Evolutionary conservation across 2,797 vertebrate genomes (phyloP), one percentile per base, ranked within the genome.

Genomic region (Erethizon dorsatum): DNA sequence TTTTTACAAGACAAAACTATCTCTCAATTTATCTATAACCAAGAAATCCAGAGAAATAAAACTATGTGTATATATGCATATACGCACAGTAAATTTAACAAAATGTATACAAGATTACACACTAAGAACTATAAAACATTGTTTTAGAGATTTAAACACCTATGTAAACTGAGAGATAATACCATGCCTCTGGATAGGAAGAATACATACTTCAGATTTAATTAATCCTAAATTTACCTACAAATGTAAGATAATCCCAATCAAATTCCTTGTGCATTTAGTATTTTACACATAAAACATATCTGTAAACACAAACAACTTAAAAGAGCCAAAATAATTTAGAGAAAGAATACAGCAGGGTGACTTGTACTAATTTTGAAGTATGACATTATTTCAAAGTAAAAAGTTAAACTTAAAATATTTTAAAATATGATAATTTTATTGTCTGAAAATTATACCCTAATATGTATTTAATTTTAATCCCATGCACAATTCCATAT

Each of bases 91-190:
- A 80, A 89, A 67, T 67, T 47, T 84, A 11, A 56, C 33, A 84
- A 83, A 94, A 78, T 47, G 37, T 73, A 45, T 73, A 73, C 10
- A 73, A 45, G 37, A 73, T 14, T 26, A 45, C 5, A 45, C 5
- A 45, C 13, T 31, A 22, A 73, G 22, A 73, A 45, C 22, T 73
- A 45, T 9, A 73, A 45, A 73, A 73, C 41, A 45, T 2, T 73
- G 11, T 83, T 28, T 84, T 80, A 79, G 24, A 95, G 37, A 95
- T 65, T 87, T 57, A 80, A 71, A 79, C 24, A 71, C n/a, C 12
- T 61, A 26, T 73, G 37, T 73, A 45, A 83, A 77, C 41, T 69
- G 26, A 94, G 20, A 91, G 87, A 47, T 65, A 73, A 56, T 65
- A 63, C 10, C 54, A 50, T 41, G 6, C 14, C 83, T 37, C 33